Evolutionary conservation across 2,113 vertebrate species (phyloP).

Genomic region (Gambusia affinis): DNA sequence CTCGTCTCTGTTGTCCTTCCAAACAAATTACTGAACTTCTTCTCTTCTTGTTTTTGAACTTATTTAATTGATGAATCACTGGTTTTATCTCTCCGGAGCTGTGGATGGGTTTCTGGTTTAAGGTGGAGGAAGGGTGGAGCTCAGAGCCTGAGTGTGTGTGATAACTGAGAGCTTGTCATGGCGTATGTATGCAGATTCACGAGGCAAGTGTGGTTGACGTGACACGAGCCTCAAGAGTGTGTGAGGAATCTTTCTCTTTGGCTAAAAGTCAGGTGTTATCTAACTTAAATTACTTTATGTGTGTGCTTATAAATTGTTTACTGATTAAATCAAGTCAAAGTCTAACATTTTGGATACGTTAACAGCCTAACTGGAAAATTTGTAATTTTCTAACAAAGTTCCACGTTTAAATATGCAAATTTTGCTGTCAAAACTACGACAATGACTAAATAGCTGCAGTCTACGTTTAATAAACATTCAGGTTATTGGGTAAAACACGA

Average conservation of each 20-base stretch:
- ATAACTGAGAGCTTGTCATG: slow-evolving; percentile 26
- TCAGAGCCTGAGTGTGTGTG: slow-evolving; percentile 38
- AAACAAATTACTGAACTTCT: slow-evolving; percentile 9
- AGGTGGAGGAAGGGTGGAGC: slow-evolving; percentile 55
- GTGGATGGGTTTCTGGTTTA: slow-evolving; percentile 58
- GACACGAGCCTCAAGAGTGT: background rate
- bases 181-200: slow-evolving; percentile 28
- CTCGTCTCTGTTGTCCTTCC: slow-evolving; percentile 9
- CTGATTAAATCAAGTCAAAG: slow-evolving; percentile 52
- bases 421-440: slow-evolving; percentile 54
- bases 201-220: slow-evolving; percentile 25
- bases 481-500: slow-evolving; percentile 60
- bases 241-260: slow-evolving; percentile 32
- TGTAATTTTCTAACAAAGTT: slow-evolving; percentile 60
- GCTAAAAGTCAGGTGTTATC: slow-evolving; percentile 51
- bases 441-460: slow-evolving; percentile 56
- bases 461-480: slow-evolving; percentile 31
- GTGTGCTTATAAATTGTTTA: slow-evolving; percentile 62
- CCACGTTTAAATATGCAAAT: slow-evolving; percentile 70
- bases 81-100: slow-evolving; percentile 29
- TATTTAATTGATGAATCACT: slow-evolving; percentile 6
- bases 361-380: slow-evolving; percentile 61
- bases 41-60: slow-evolving; percentile 5
- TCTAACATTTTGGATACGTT: slow-evolving; percentile 63
- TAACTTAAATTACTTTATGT: slow-evolving; percentile 61